Evolutionary conservation across 2,113 vertebrate species (phyloP), one percentile per base, ranked within the genome.

Genomic region (Rhabdomys dilectus): DNA sequence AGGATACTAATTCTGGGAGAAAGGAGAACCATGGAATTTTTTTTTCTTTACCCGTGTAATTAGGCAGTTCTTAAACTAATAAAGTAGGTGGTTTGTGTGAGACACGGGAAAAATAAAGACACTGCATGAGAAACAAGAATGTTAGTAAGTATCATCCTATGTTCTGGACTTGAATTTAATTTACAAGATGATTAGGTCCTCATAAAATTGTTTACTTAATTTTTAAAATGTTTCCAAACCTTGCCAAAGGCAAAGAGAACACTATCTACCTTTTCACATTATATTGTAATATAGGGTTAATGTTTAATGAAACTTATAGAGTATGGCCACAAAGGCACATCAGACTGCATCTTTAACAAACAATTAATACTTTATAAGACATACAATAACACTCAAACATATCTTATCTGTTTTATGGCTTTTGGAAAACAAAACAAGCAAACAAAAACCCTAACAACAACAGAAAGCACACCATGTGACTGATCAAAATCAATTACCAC

Each of bases 91-190:
- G 88, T 89, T 96, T 95, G 58, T 87, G 70, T 93, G 51, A 91
- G 91, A 96, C 94, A 70, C 72, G 29, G 42, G 91, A 94, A 97
- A 96, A 97, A 97, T 96, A 97, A 96, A 93, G 80, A 89, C 94
- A 62, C 48, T 77, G 78, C 39, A 91, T 96, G 80, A 90, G 45
- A 4, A 56, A 70, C 95, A 97, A 76, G 84, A 93, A 16, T 88
- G 58, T 91, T 98, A 97, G 92, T 96, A 94, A 97, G 96, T 78
- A 76, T 86, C 19, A 12, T 73, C 77, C 82, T 93, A 5, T 81
- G 80, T 75, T 36, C 62, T 93, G 1, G 85, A 53, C 77, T 94
- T 96, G 26, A 76, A 66, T 94, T 95, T 96, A 94, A 24, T 81
- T 91, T 95, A 29, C 93, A 80, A 51, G 60, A 82, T 87, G 88